These are phyloP conservation scores for Neria commutata DNA, from an alignment of 2,888 invertebrate species.

Conservation along the genomic window DNA sequence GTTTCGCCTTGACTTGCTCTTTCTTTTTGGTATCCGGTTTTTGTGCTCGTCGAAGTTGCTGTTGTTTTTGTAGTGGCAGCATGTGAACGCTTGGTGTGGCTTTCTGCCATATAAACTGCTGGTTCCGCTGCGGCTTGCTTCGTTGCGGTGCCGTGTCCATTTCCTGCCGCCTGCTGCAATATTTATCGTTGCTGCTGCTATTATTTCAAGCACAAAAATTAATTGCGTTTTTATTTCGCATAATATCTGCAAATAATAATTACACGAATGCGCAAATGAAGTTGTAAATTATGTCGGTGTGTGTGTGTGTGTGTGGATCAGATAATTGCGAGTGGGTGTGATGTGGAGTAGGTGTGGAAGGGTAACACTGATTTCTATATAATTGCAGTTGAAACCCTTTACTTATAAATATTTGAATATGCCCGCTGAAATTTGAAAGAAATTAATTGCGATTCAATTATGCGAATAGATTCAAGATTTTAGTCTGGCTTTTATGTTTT, in stretches of 20 bases:
- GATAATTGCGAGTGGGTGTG: too few relatives aligned
- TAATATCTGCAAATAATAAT: slow-evolving; percentile 54
- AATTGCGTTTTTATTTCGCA: slow-evolving; percentile 57
- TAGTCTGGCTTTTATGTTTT: too few relatives aligned
- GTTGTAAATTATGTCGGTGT: slow-evolving; percentile 47
- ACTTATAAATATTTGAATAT: too few relatives aligned
- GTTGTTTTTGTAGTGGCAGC: slow-evolving; percentile 25
- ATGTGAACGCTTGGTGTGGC: not conserved
- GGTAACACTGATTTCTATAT: too few relatives aligned
- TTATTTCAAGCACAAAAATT: slow-evolving; percentile 41
- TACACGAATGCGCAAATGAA: slow-evolving; percentile 55
- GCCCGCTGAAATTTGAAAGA: too few relatives aligned
- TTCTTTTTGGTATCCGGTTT: slow-evolving; percentile 2
- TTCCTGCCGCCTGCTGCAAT: not conserved
- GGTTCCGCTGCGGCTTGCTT: not conserved
- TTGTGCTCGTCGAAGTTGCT: slow-evolving; percentile 8
- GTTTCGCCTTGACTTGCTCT: not conserved
- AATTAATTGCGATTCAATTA: too few relatives aligned
- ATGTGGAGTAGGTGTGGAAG: too few relatives aligned
- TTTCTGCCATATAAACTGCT: not conserved
- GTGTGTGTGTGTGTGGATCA: too few relatives aligned
- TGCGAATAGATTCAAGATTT: too few relatives aligned
- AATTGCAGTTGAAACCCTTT: too few relatives aligned
- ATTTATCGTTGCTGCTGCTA: not conserved
- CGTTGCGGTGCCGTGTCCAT: not conserved